These are phyloP conservation scores for Pseudorhiza aurosa DNA, from an alignment of 30 jellyfish, hydroid and myxozoan species.

Conservation along the genomic window DNA sequence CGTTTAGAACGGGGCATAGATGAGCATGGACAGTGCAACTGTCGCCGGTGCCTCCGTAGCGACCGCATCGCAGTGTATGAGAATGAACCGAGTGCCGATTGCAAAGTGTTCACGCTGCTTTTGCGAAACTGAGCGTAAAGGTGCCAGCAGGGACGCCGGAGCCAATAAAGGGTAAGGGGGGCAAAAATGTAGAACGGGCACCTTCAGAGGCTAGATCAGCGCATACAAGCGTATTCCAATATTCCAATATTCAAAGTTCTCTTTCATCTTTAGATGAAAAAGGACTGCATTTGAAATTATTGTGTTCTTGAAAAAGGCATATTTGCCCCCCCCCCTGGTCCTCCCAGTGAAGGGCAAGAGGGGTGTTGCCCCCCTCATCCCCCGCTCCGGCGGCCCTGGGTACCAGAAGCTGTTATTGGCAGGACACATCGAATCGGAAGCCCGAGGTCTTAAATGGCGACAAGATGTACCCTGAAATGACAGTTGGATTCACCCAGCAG, in stretches of 20 bases:
- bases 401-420: slow-evolving; percentile 4
- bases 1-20: slow-evolving; percentile 1
- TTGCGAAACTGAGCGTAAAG: not conserved
- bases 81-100: not conserved
- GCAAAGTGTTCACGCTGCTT: not conserved
- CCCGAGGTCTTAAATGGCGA: not conserved
- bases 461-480: not conserved
- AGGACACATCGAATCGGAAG: slow-evolving; percentile 26
- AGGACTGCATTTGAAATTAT: no score
- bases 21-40: not conserved
- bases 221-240: no score
- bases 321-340: no score
- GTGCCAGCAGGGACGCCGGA: slow-evolving; percentile 5
- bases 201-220: no score
- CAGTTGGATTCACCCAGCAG: slow-evolving; percentile 1
- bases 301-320: no score
- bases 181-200: no score
- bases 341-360: no score
- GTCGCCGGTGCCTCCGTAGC: slow-evolving; percentile 18
- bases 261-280: no score
- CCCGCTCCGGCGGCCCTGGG: no score
- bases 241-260: no score
- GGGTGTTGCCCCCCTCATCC: no score
- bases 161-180: no score
- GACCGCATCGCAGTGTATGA: not conserved